Base-by-base conservation (phyloP, 2,888 invertebrate species). In the Lasioglossum villosulum region DNA sequence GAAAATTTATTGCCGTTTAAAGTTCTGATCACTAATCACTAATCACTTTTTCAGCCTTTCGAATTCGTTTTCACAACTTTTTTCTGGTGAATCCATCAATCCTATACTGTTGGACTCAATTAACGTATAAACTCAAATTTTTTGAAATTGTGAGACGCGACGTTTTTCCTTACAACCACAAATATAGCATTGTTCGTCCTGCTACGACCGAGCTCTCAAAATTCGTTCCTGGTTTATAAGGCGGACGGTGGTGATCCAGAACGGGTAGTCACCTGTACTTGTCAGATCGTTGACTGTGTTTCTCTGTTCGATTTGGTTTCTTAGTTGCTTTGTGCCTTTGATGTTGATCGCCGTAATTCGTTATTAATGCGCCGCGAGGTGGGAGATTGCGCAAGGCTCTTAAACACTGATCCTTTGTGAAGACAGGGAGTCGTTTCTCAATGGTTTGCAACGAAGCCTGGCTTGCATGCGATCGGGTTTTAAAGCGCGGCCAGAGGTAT, bases 361-460 rank as follows among this genome's bases (percentile, higher is more conserved):
- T 30, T 75, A 66, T 66, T 75, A 75, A 75, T 75, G 42, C 45
- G 23, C 30, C 63, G 19, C 39, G 63, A 75, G 39, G 45, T 30
- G 27, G 45, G 48, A 10, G 45, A 63, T 63, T 75, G 59, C 30
- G 75, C 30, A 63, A 45, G 42, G 30, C 63, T 45, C 75, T 14
- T 63, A n/a, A 75, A 75, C 63, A 45, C 39, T 34, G 63, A 45
- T 70, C 70, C 70, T 70, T 70, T 70, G 66, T 66, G 63, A 19
- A 30, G 75, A 72, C 42, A 72, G 72, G 45, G 72, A 72, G 72
- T 72, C 72, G 45, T 72, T 72, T 72, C 72, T 72, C 72, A 72
- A 72, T 48, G 45, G 42, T n/a, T 56, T 5, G 45, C 48, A 30
- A 72, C 72, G 19, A 45, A 34, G 30, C 30, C 30, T 23, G 45